Percentiles rank a stretch among this genome's conserved stretches.
phyloP scores from a whole-genome alignment of 2,113 vertebrate genomes.

The Myiozetetes cayanensis region DNA sequence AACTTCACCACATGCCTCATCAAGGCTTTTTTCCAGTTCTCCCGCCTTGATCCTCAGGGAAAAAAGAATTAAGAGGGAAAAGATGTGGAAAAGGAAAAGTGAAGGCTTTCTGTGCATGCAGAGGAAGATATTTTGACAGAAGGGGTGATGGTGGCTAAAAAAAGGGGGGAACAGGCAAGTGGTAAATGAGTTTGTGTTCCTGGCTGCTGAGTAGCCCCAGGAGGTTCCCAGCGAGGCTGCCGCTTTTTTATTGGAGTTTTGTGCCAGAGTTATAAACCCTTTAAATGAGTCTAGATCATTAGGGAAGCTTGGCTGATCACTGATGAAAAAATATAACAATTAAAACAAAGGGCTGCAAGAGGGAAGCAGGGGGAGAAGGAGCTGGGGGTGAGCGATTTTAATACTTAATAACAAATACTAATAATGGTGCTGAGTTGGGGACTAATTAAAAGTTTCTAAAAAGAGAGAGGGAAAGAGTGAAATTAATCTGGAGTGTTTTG shows the following conservation, averaged over 20 bases:
- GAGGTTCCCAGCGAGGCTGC: conserved; percentile 63
- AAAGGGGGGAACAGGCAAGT: background rate
- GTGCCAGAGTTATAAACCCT: conserved; percentile 71
- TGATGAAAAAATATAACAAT: conserved; percentile 80
- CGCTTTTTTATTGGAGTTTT: conserved; percentile 74
- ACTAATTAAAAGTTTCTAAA: conserved; percentile 80
- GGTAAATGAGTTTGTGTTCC: conserved; percentile 67
- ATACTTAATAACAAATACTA: conserved; percentile 79
- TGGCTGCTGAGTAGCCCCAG: conserved; percentile 60
- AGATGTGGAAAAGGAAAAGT: background rate
- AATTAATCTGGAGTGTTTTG: conserved; percentile 57
- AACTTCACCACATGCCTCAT: background rate
- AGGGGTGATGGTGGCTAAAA: background rate
- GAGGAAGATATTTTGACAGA: conserved; percentile 41
- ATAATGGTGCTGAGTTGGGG: conserved; percentile 64
- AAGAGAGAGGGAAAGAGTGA: conserved; percentile 40
- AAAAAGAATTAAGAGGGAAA: background rate
- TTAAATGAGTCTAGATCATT: conserved; percentile 79
- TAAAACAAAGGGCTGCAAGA: conserved; percentile 70
- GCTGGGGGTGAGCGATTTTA: conserved; percentile 57
- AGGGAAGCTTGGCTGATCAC: conserved; percentile 78
- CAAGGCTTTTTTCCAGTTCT: background rate
- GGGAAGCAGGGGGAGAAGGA: conserved; percentile 39
- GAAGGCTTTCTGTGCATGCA: background rate
- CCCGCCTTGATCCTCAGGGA: background rate